Conservation (phyloP, 2,888 invertebrate genomes). For the Cepaea hortensis region DNA sequence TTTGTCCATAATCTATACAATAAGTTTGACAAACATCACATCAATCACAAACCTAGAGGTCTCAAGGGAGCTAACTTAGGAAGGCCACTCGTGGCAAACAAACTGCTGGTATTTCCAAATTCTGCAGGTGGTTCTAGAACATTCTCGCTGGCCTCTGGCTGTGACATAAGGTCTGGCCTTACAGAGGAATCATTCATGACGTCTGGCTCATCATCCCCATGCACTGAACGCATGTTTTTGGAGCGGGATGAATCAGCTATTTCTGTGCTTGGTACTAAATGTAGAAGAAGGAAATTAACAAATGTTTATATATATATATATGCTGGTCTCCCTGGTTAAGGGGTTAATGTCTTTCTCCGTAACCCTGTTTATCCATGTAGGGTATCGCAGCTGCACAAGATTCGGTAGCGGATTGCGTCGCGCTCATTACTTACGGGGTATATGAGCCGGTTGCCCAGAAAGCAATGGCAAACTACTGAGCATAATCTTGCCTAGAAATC, state of each 20-base stretch:
- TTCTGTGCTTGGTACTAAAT: no score
- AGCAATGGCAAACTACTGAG: no score
- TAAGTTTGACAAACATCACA: no score
- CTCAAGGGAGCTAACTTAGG: neutral
- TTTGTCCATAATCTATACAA: no score
- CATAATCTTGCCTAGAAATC: no score
- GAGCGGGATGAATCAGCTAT: neutral
- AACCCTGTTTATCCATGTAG: no score
- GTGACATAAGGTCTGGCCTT: conserved; percentile 22
- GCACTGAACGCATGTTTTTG: neutral
- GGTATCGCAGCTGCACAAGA: no score
- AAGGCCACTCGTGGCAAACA: neutral
- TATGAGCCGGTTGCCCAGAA: no score
- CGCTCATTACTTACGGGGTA: no score
- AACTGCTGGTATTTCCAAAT: conserved; percentile 16
- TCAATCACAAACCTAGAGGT: conserved; percentile 16
- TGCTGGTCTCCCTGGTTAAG: no score
- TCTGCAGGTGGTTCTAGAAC: conserved; percentile 8
- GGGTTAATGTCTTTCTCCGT: no score
- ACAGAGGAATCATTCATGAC: conserved; percentile 41
- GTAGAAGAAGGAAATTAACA: neutral
- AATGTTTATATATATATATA: neutral
- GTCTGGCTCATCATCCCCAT: conserved; percentile 42
- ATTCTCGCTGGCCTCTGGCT: neutral
- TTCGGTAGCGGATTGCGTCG: no score